Conservation (phyloP, 2,888 invertebrate species). For the Hypomecis atomaria region DNA sequence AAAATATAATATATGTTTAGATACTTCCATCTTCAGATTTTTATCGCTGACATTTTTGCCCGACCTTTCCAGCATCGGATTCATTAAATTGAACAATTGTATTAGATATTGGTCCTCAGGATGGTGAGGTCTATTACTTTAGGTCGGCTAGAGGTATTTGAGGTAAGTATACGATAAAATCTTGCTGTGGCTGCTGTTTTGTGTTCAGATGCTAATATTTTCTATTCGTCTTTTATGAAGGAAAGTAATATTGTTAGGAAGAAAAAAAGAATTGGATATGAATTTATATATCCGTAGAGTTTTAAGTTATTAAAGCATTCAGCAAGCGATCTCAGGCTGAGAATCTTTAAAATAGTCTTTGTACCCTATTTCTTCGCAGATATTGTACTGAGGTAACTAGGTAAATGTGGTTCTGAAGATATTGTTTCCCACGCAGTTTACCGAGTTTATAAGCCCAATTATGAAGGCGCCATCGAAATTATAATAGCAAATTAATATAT, state of each 20-base stretch:
- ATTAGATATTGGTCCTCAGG: constrained; percentile 5
- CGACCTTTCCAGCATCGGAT: constrained; percentile 9
- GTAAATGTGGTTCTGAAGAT: too few relatives aligned
- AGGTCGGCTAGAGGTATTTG: background rate
- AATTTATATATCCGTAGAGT: too few relatives aligned
- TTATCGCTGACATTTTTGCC: constrained; percentile 8
- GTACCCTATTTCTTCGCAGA: too few relatives aligned
- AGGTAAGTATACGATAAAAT: constrained; percentile 2
- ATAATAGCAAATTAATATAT: too few relatives aligned
- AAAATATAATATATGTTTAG: background rate
- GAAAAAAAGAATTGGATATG: background rate
- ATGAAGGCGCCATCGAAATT: too few relatives aligned
- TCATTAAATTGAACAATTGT: constrained; percentile 9
- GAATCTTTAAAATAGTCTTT: too few relatives aligned
- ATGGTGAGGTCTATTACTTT: constrained; percentile 3
- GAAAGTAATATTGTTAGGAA: background rate
- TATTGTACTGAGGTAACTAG: too few relatives aligned
- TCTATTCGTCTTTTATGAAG: background rate
- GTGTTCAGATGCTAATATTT: constrained; percentile 1
- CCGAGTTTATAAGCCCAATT: too few relatives aligned
- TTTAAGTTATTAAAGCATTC: too few relatives aligned
- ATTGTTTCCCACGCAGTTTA: too few relatives aligned
- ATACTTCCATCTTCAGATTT: background rate
- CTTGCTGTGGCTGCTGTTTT: constrained; percentile 2
- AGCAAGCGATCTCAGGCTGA: too few relatives aligned